phyloP scores from a whole-genome alignment of 2,113 vertebrate genomes.

The Neolamprologus brichardi region DNA sequence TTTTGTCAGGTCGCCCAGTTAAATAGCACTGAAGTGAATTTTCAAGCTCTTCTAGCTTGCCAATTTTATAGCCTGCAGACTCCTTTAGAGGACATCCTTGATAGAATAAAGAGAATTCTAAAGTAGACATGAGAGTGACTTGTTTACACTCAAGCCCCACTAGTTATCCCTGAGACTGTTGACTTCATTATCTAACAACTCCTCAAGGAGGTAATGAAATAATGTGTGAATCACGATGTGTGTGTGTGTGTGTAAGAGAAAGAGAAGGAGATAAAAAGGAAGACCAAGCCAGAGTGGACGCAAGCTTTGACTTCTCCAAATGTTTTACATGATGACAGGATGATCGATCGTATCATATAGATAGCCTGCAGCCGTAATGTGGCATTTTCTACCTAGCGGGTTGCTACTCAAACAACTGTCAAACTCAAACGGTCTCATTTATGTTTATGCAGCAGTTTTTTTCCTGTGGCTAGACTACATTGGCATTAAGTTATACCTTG shows the following conservation, averaged over 20 bases:
- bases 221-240: not conserved
- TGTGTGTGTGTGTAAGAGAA: not conserved
- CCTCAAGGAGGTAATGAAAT: conserved; percentile 18
- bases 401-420: not conserved
- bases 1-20: conserved; percentile 2
- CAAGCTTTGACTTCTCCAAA: not conserved
- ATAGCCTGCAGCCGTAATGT: not conserved
- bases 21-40: conserved; percentile 16
- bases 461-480: not conserved
- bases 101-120: conserved; percentile 34
- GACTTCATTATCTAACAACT: conserved; percentile 49
- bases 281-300: not conserved
- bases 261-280: not conserved
- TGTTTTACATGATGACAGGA: not conserved
- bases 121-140: conserved; percentile 50
- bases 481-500: not conserved
- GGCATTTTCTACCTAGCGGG: not conserved
- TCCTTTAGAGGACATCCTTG: conserved; percentile 18
- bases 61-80: not conserved
- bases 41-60: not conserved
- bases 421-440: not conserved
- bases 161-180: conserved; percentile 31
- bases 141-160: conserved; percentile 40
- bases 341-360: not conserved
- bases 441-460: not conserved